Evolutionary conservation across 2,888 invertebrate genomes (phyloP).

Genomic region (Chalcosyrphus nemorum): DNA sequence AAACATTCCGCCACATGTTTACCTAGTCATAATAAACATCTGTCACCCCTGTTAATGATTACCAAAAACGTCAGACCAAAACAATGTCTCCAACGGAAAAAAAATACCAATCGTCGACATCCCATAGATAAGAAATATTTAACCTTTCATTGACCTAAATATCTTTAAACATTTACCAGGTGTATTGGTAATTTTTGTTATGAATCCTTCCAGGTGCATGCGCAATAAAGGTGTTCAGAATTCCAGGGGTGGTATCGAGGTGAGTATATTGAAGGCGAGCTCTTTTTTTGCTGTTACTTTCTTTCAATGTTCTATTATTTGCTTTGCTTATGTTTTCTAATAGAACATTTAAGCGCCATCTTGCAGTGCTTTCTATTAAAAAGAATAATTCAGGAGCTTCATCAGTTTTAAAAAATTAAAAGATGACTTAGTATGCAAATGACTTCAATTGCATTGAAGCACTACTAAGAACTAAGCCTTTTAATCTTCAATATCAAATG

Average conservation of each 20-base stretch:
- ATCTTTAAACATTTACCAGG: conserved; percentile 49
- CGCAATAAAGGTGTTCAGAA: conserved; percentile 39
- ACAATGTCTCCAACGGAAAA: conserved; percentile 8
- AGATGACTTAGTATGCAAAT: no score
- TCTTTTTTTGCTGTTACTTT: no score
- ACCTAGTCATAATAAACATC: conserved; percentile 10
- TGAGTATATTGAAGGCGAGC: no score
- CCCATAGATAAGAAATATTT: conserved; percentile 48
- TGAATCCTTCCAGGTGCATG: conserved; percentile 31
- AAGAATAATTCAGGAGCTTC: no score
- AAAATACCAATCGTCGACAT: conserved; percentile 5
- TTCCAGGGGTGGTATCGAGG: neutral
- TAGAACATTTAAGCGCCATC: no score
- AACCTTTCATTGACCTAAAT: conserved; percentile 69
- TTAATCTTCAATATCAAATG: no score
- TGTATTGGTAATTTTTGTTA: conserved; percentile 32
- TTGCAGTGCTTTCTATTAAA: no score
- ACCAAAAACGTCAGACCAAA: neutral
- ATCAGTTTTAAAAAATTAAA: no score
- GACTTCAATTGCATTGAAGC: no score
- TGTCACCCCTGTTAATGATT: neutral
- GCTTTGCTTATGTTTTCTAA: no score
- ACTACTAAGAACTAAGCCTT: no score
- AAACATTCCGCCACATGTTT: conserved; percentile 35
- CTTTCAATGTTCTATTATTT: no score